Base-by-base conservation (phyloP, 2,888 invertebrate genomes). In the Hoplodrina ambigua region DNA sequence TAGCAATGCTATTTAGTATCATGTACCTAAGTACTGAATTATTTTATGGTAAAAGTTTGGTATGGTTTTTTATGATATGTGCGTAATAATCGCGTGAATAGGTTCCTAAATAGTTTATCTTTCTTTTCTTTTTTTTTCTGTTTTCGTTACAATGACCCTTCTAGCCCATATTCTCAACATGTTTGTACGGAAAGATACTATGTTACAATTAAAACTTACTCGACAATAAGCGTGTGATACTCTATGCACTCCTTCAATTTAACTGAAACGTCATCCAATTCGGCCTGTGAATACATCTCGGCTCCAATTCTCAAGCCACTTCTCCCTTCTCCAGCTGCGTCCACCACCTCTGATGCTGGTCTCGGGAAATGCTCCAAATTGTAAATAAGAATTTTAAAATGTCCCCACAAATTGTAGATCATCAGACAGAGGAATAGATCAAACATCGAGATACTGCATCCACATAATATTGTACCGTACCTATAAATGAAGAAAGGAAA, bases 401-500 rank as follows among this genome's bases (percentile, higher is more conserved):
- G 85, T 0, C 87, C 87, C 85, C 85, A 86, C 5, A 84, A 61
- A 62, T 88, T 82, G 65, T 85, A 83, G 20, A 85, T 68, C 71
- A 87, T 84, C 7, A 87, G 55, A 20, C 78, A 81, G 25, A 87
- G 76, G 20, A 80, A 77, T 1, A 86, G 62, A 50, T 88, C 87
- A 20, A 86, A 75, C 46, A 76, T 74, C 19, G 74, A 74, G 13
- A 87, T 70, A 46, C 76, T 80, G 62, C 69, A 65, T 19, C 77
- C 77, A 56, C 77, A 78, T 50, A 78, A 50, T 7, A 75, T 30
- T 37, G 77, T 62, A 5, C 69, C 77, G 25, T 80, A 80, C 44
- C 77, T 78, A 52, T 0, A 74, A 37, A 37, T 25, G 2, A 60
- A 69, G 62, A 30, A 68, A 57, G 41, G 13, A 41, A 3, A 41